These are phyloP conservation scores for Ylistrum balloti DNA, from an alignment of 1,140 invertebrate genomes.

Conservation along the genomic window DNA sequence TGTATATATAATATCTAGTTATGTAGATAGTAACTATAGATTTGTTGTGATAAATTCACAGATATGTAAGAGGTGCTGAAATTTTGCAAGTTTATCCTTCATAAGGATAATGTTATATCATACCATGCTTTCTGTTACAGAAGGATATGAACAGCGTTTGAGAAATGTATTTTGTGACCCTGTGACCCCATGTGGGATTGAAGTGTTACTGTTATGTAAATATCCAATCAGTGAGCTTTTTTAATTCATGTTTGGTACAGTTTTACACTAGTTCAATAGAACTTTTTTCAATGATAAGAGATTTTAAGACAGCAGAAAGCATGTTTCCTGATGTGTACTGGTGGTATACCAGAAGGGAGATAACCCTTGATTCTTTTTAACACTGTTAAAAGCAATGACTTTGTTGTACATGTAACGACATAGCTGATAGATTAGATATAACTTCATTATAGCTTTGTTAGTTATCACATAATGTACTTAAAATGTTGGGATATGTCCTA, in stretches of 20 bases:
- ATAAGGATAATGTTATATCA: not conserved
- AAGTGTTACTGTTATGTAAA: constrained; percentile 6
- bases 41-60: not conserved
- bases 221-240: constrained; percentile 34
- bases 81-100: not conserved
- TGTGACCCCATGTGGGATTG: constrained; percentile 13
- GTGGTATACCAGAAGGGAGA: not conserved
- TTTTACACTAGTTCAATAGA: not conserved
- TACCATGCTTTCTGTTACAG: not conserved
- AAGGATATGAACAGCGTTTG: not conserved
- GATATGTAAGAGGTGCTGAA: not conserved
- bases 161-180: not conserved
- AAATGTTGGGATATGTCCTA: no score
- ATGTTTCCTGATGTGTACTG: not conserved
- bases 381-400: no score
- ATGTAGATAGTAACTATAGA: not conserved
- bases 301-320: not conserved
- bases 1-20: not conserved
- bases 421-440: no score
- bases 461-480: no score
- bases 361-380: no score
- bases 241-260: not conserved
- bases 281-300: not conserved
- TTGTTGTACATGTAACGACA: no score
- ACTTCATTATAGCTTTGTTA: no score